Evolutionary conservation across 2,113 vertebrate species (phyloP).

Genomic region (Rhinolophus ferrumequinum): DNA sequence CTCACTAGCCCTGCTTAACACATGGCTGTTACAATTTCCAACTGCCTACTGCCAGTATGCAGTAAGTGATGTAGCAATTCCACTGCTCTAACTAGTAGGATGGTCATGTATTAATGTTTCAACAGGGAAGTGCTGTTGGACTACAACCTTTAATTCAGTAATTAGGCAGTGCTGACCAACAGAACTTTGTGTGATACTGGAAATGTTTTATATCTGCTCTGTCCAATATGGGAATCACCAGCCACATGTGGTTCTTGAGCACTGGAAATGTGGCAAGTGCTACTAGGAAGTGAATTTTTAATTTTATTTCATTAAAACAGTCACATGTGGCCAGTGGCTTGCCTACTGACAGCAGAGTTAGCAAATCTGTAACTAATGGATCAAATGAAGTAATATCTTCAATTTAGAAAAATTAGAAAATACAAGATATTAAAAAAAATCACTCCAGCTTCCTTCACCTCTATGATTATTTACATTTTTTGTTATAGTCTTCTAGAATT

Average conservation of each 20-base stretch:
- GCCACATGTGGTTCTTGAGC: not conserved
- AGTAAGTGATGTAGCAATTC: not conserved
- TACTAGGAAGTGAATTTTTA: not conserved
- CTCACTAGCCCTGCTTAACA: not conserved
- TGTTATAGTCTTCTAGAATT: not conserved
- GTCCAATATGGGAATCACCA: not conserved
- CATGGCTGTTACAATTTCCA: not conserved
- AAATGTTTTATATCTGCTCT: not conserved
- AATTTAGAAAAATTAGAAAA: slow-evolving; percentile 14
- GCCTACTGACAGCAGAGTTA: not conserved
- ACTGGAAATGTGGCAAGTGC: not conserved
- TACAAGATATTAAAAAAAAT: not conserved
- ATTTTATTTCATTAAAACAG: slow-evolving; percentile 30
- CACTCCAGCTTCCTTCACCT: not conserved
- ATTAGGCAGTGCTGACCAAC: not conserved
- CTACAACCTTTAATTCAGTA: not conserved
- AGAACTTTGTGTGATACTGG: not conserved
- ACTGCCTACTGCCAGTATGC: not conserved
- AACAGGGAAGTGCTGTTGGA: not conserved
- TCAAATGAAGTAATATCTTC: not conserved
- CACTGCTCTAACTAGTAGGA: not conserved
- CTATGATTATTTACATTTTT: not conserved
- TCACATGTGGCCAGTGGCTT: not conserved
- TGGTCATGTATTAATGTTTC: not conserved
- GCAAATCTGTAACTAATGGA: not conserved